These are phyloP conservation scores for Nephrocerus scutellatus DNA, from an alignment of 2,888 invertebrate species.

Conservation along the genomic window DNA sequence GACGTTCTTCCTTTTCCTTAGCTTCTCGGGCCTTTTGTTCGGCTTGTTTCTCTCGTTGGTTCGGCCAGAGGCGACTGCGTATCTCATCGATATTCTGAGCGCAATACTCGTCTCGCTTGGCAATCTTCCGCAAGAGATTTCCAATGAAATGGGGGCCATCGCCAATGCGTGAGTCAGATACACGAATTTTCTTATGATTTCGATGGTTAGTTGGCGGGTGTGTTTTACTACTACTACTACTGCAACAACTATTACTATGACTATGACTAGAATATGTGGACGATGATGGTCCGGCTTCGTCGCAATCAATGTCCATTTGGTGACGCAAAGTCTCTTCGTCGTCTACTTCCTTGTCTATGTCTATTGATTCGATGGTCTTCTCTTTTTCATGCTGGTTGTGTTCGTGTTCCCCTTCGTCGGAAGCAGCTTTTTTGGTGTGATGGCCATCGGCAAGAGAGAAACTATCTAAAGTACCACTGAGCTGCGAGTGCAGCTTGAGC, in stretches of 20 bases:
- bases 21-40: slow-evolving; percentile 59
- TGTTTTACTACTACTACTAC: not conserved
- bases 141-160: slow-evolving; percentile 86
- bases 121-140: slow-evolving; percentile 68
- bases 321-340: not conserved
- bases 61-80: slow-evolving; percentile 71
- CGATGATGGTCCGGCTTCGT: slow-evolving; percentile 40
- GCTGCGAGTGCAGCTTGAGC: slow-evolving; percentile 81
- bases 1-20: slow-evolving; percentile 74
- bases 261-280: slow-evolving; percentile 18
- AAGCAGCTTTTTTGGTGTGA: slow-evolving; percentile 16
- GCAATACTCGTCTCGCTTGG: slow-evolving; percentile 62
- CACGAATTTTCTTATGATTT: slow-evolving; percentile 35
- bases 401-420: slow-evolving; percentile 4
- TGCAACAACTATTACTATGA: not conserved
- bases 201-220: slow-evolving; percentile 17
- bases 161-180: slow-evolving; percentile 53
- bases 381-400: not conserved
- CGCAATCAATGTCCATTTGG: slow-evolving; percentile 42
- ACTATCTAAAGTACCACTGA: slow-evolving; percentile 76
- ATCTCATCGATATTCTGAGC: slow-evolving; percentile 64
- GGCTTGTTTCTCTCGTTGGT: slow-evolving; percentile 69
- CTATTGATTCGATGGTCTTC: not conserved
- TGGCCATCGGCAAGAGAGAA: slow-evolving; percentile 57
- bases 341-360: not conserved